Evolutionary conservation across 2,888 invertebrate genomes (phyloP).

Genomic region (Seira ritae): DNA sequence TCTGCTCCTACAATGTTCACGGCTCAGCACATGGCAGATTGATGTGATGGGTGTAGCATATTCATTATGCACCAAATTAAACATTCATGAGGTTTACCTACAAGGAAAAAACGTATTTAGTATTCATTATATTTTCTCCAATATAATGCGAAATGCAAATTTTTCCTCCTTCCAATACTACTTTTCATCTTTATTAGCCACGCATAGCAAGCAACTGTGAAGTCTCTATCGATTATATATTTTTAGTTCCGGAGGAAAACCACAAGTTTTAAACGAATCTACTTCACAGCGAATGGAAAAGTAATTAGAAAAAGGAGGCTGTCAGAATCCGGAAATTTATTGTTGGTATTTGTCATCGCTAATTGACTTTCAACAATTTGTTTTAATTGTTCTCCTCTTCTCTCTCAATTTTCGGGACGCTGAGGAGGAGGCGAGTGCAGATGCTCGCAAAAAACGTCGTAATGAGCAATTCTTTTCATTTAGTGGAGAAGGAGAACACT

Average conservation of each 20-base stretch:
- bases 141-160: too few species aligned
- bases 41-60: background rate
- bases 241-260: background rate
- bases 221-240: background rate
- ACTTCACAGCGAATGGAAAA: background rate
- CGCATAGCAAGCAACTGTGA: background rate
- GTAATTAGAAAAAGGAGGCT: conserved; percentile 5
- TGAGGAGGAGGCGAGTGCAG: background rate
- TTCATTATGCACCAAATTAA: background rate
- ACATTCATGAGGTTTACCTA: background rate
- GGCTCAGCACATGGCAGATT: background rate
- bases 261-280: background rate
- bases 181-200: background rate
- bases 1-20: background rate
- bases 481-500: too few species aligned
- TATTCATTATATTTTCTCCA: too few species aligned
- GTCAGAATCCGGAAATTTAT: conserved; percentile 50
- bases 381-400: background rate
- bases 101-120: too few species aligned
- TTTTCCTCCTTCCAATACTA: too few species aligned
- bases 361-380: conserved; percentile 53
- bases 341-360: conserved; percentile 67
- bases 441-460: too few species aligned
- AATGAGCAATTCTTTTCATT: too few species aligned
- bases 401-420: background rate